Percentiles rank a stretch among this genome's conserved stretches.
Evolutionary conservation across 2,113 vertebrate genomes (phyloP).

Genomic region (Caloenas nicobarica): DNA sequence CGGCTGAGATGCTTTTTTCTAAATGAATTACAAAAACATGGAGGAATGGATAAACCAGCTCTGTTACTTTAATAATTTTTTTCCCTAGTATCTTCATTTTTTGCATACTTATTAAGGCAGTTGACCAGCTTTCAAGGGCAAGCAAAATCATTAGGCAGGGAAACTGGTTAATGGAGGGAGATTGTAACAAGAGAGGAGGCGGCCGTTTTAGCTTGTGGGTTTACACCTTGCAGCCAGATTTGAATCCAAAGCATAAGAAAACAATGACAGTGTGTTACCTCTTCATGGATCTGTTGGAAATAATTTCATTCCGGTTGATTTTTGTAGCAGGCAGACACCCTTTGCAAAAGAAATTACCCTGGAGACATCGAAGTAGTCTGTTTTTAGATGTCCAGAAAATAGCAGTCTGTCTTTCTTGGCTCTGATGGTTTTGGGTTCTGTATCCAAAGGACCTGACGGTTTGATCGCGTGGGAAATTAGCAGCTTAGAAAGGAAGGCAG

Average conservation of each 20-base stretch:
- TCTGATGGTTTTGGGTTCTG: neutral
- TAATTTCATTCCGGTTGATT: neutral
- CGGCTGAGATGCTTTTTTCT: constrained; percentile 14
- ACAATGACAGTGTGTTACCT: neutral
- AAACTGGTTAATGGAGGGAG: neutral
- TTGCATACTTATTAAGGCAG: neutral
- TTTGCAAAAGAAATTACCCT: neutral
- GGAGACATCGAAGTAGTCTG: neutral
- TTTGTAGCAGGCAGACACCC: neutral
- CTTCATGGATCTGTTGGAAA: neutral
- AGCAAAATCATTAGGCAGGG: neutral
- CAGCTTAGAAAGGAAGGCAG: neutral
- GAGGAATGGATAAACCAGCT: neutral
- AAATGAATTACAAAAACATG: neutral
- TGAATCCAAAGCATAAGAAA: neutral
- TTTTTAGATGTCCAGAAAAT: neutral
- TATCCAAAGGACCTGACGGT: neutral
- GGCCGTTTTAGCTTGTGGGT: neutral
- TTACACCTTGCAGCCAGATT: neutral
- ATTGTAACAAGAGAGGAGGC: neutral
- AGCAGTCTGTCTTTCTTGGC: neutral
- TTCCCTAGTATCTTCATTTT: neutral
- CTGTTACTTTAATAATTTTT: constrained; percentile 3
- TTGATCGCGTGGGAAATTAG: neutral
- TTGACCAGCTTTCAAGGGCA: neutral